Evolutionary conservation across 2,888 invertebrate genomes (phyloP).

Genomic region (Thera britannica): DNA sequence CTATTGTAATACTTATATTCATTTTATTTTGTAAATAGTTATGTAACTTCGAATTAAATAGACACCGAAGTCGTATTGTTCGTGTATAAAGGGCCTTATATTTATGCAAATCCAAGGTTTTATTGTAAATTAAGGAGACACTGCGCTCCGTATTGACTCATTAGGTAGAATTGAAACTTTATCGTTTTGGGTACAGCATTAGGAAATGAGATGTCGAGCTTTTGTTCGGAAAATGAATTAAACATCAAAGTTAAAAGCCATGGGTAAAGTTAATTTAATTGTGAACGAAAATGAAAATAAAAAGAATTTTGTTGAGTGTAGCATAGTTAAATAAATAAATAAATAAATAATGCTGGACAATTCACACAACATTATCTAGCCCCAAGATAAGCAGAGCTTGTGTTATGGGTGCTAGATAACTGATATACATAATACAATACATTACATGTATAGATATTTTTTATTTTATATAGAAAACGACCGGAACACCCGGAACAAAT

Average conservation of each 20-base stretch:
- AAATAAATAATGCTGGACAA: no score
- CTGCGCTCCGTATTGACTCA: constrained; percentile 50
- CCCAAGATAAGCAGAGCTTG: no score
- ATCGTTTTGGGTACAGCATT: constrained; percentile 44
- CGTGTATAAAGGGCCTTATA: constrained; percentile 44
- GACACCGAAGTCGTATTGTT: neutral
- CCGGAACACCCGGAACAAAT: no score
- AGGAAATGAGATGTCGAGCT: constrained; percentile 53
- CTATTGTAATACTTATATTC: no score
- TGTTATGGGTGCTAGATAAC: no score
- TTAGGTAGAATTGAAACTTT: constrained; percentile 54
- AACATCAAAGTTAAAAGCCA: constrained; percentile 45
- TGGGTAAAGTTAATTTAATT: constrained; percentile 2
- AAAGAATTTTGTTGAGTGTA: no score
- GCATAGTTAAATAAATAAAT: no score
- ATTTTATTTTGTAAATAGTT: no score
- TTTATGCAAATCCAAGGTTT: constrained; percentile 55
- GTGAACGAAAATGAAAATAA: neutral
- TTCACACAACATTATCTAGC: no score
- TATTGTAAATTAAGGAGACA: constrained; percentile 54
- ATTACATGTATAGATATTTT: no score
- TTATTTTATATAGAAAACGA: no score
- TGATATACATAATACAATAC: no score
- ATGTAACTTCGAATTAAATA: neutral
- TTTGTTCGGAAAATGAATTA: constrained; percentile 45